Base-by-base conservation (phyloP, 2,797 vertebrate genomes). In the Enteromius treurensis region DNA sequence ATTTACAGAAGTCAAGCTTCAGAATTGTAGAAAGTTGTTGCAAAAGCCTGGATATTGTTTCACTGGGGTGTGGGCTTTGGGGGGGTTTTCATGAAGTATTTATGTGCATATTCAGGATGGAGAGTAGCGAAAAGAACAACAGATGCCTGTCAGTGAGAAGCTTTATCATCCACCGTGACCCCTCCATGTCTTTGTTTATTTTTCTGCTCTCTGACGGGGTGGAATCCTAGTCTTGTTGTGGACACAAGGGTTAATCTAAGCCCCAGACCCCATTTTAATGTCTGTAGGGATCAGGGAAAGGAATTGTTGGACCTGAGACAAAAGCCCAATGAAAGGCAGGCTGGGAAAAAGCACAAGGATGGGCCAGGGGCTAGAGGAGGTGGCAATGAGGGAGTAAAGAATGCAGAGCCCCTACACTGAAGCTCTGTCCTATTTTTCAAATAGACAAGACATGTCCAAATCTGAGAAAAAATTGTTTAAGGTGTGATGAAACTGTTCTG, bases 131-230 rank as follows among this genome's bases (percentile, higher is more conserved):
- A 79, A 70, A 70, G 69, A 83, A 86, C 73, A 86, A 88, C 75
- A 71, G 60, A 81, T 29, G 62, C 64, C 87, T 84, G 78, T 75
- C 77, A 64, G 71, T 77, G 55, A 87, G 82, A 70, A 62, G 26
- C 55, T 83, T 87, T 85, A 84, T 82, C 80, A 84, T 79, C 45
- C 69, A 55, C 64, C 64, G 51, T 68, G 68, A 86, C 83, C 76
- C 74, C 79, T 80, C 70, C 78, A 55, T 83, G 55, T 79, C 51
- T 45, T 80, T 88, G 85, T 87, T 84, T 89, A 87, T 89, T 83
- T 86, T 82, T 84, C 58, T 45, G n/a, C 83, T 78, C 58, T 47
- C 69, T 81, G 80, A 76, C 45, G 34, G 71, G 37, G 37, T 64
- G 37, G 13, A 60, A 55, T 76, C 80, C 65, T 86, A 81, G 77